These are phyloP conservation scores for Rhabdomys dilectus DNA, from an alignment of 2,113 vertebrate genomes.

Conservation along the genomic window DNA sequence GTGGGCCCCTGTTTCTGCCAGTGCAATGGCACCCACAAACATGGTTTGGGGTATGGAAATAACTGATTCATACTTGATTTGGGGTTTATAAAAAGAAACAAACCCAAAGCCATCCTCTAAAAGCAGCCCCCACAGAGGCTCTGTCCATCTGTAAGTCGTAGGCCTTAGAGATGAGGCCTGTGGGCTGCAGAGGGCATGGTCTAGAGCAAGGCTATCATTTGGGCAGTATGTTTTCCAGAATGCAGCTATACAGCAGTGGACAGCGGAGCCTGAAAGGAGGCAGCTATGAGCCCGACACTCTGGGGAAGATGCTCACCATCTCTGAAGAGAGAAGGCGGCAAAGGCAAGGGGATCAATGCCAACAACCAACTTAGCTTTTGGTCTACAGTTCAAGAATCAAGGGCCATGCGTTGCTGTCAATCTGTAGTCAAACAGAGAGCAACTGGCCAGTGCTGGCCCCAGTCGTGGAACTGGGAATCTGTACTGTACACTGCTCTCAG, in stretches of 20 bases:
- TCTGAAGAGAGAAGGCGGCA: background rate
- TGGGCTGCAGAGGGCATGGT: background rate
- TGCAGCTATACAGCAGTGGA: background rate
- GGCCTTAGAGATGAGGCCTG: background rate
- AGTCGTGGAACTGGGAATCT: background rate
- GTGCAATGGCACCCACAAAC: background rate
- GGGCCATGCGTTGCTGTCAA: background rate
- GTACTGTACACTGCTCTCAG: background rate
- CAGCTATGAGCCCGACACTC: background rate
- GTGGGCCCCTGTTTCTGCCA: background rate
- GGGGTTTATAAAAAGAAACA: constrained; percentile 25
- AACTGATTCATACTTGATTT: constrained; percentile 15
- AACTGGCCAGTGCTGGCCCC: background rate
- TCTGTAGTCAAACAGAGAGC: background rate
- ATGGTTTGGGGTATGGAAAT: background rate
- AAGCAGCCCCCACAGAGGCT: background rate
- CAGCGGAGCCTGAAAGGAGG: background rate
- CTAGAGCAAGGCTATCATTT: background rate
- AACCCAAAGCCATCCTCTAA: constrained; percentile 19
- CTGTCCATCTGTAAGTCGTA: background rate
- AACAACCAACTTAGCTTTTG: background rate
- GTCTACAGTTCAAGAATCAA: background rate
- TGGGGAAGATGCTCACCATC: background rate
- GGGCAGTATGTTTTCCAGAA: too few relatives aligned
- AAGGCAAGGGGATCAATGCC: background rate